Base-by-base conservation (phyloP, 2,113 vertebrate genomes). In the Chrysemys picta region DNA sequence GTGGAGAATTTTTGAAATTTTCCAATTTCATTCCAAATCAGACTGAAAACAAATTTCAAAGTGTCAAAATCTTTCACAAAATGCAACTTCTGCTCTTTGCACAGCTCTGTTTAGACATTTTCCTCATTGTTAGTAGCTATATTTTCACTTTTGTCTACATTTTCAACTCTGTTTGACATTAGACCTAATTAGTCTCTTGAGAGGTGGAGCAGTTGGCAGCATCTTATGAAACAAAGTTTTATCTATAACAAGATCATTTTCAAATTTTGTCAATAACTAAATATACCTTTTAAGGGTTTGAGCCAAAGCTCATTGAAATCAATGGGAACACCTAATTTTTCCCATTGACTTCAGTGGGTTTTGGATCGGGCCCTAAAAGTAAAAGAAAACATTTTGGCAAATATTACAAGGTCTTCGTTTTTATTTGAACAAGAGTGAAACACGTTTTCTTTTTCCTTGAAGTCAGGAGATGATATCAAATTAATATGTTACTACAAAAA, bases 371-470 rank as follows among this genome's bases (percentile, higher is more conserved):
- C 62, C 29, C 72, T 80, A 19, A 1, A 65, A 57, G 53, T 10
- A 8, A 45, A 21, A 88, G 27, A 49, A 69, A 22, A 45, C 52
- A n/a, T 53, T 75, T 4, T 12, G 78, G 29, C 19, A 47, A 82
- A 57, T 29, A 31, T 53, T 31, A 16, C 19, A 59, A 93, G 17
- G 6, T 0, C 0, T 38, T 93, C 14, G 0, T 69, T 90, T 84
- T 78, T 14, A 52, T 6, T 42, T 31, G 2, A 50, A 52, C 56
- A 88, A 25, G 14, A 76, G 38, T 6, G 22, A 76, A 76, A 5
- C 3, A 0, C 3, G 0, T 69, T 85, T 84, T 72, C 22, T 75
- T 42, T 38, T 22, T 42, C n/a, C 0, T 0, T 29, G 59, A 17
- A 2, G 52, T 24, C 38, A 19, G 35, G 1, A 5, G 19, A n/a